Conservation (phyloP, 2,888 invertebrate species). For the Pristionchus japonicus region DNA sequence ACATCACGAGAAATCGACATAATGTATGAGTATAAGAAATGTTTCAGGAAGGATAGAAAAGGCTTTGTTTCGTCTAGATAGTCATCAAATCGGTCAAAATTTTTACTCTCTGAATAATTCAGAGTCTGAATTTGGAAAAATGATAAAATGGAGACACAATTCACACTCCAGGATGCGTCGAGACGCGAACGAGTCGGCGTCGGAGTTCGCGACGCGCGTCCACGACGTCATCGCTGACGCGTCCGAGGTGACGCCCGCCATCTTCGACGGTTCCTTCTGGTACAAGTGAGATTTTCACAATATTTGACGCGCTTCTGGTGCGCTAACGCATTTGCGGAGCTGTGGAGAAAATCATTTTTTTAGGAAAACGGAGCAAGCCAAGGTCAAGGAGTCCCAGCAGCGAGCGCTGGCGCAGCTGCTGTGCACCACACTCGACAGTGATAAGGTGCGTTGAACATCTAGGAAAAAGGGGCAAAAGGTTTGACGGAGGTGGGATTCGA, state of each 20-base stretch:
- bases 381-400: not conserved
- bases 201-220: slow-evolving; percentile 37
- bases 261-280: slow-evolving; percentile 42
- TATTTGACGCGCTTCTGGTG: not conserved
- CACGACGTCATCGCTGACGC: slow-evolving; percentile 33
- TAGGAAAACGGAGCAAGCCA: slow-evolving; percentile 7
- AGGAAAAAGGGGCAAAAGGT: slow-evolving; percentile 15
- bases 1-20: too few relatives aligned
- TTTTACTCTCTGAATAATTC: too few relatives aligned
- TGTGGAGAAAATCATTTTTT: not conserved
- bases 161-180: slow-evolving; percentile 44
- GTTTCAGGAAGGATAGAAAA: too few relatives aligned
- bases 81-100: too few relatives aligned
- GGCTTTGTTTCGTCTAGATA: too few relatives aligned
- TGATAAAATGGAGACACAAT: too few relatives aligned
- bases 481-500: slow-evolving; percentile 50
- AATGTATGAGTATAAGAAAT: too few relatives aligned
- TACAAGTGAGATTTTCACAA: slow-evolving; percentile 13
- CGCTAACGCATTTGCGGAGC: not conserved
- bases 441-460: not conserved
- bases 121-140: too few relatives aligned
- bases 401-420: slow-evolving; percentile 26
- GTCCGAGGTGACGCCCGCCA: not conserved
- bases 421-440: not conserved
- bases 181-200: slow-evolving; percentile 2